These are phyloP conservation scores for Macropus fuliginosus DNA, from an alignment of 2,797 vertebrate species.

Conservation along the genomic window DNA sequence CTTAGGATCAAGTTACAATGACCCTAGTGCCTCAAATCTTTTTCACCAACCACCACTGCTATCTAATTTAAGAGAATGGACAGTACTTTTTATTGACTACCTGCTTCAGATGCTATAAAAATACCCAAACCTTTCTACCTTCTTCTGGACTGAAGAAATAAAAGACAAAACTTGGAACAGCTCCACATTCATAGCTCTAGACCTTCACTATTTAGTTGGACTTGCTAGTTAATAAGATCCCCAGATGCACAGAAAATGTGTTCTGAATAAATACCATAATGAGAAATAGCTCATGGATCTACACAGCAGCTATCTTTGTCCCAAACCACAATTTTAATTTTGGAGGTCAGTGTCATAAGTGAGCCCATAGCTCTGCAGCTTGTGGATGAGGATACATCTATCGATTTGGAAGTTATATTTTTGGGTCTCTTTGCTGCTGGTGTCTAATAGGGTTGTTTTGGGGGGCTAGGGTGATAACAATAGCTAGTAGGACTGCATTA, in stretches of 20 bases:
- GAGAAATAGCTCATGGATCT: constrained; percentile 51
- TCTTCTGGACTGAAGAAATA: neutral
- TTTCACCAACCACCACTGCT: neutral
- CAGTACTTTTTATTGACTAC: neutral
- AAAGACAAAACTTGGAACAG: neutral
- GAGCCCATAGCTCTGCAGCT: constrained; percentile 47
- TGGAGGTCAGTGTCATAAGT: constrained; percentile 17
- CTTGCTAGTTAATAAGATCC: neutral
- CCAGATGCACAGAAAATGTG: constrained; percentile 20
- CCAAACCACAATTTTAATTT: constrained; percentile 60
- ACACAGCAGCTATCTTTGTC: constrained; percentile 57
- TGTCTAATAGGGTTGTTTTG: neutral
- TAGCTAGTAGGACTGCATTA: neutral
- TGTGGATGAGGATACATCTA: neutral
- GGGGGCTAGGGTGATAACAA: neutral
- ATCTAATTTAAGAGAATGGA: neutral
- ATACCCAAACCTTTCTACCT: neutral
- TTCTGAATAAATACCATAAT: constrained; percentile 60
- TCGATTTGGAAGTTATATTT: neutral
- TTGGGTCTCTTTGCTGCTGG: neutral
- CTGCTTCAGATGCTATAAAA: neutral
- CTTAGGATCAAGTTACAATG: constrained; percentile 7
- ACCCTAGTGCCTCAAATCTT: neutral
- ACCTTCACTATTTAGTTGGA: neutral
- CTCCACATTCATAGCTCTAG: neutral